Base-by-base conservation (phyloP, 2,888 invertebrate genomes). In the Melikaiella ostensackeni region DNA sequence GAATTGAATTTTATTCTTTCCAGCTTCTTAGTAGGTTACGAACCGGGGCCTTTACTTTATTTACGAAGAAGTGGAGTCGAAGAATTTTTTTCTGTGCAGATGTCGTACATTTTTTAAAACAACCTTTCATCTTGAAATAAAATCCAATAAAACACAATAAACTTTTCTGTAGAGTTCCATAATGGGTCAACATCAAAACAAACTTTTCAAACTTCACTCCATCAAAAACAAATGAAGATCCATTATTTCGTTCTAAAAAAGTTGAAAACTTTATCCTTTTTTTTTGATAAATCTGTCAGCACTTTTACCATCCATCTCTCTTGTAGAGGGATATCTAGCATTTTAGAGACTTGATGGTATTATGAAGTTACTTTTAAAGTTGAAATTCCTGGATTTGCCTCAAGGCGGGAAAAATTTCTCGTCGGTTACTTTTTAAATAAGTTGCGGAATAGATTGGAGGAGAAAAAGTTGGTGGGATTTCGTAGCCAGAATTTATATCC, bases 311-410 rank as follows among this genome's bases (percentile, higher is more conserved):
- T 27, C 46, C 19, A 30, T 66, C 50, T 50, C 46, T 66, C 19
- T 66, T n/a, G 27, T 19, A 46, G 27, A 42, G n/a, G 27, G 16
- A 19, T 50, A 30, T 11, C 64, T 16, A 30, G 19, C 27, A 42
- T 66, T n/a, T 30, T 16, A 50, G n/a, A 46, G 30, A 50, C 11
- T 50, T 70, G 30, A 50, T 30, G 46, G 24, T 27, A 70, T 70
- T 70, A 70, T 70, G 46, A 70, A 70, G 70, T 70, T 42, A 46
- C 27, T 66, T 66, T 66, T 50, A 70, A 27, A 70, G 70, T 27
- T 70, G n/a, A 70, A 50, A 70, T 46, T 70, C 46, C 30, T 50
- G 30, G 30, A 46, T 70, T 70, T 50, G 19, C 70, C 50, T 70
- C 66, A 46, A 42, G 24, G 27, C 19, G 46, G 13, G 46, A 70